Percentiles rank a stretch among this genome's conserved stretches.
These are phyloP conservation scores for Rhinella marina DNA, from an alignment of 2,797 vertebrate species.

Conservation along the genomic window DNA sequence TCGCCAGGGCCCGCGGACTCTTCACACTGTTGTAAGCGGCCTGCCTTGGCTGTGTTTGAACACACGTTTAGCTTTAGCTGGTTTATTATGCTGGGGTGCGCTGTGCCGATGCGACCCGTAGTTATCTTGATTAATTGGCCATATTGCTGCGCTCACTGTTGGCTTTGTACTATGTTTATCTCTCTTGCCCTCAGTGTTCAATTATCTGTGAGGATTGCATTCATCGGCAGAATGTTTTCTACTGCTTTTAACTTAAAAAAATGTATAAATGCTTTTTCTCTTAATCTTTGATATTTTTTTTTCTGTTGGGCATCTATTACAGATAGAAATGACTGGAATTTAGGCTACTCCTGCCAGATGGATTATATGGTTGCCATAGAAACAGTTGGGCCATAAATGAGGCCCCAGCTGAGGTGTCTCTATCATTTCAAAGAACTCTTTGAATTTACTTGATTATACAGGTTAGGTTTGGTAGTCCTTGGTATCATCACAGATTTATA, in stretches of 20 bases:
- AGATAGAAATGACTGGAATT: conserved; percentile 68
- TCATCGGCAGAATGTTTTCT: conserved; percentile 47
- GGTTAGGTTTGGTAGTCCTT: neutral
- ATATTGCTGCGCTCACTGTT: conserved; percentile 32
- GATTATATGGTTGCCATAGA: conserved; percentile 73
- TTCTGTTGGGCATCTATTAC: conserved; percentile 61
- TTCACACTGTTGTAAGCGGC: neutral
- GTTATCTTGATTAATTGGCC: conserved; percentile 51
- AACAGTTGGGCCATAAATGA: conserved; percentile 71
- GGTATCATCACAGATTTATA: neutral
- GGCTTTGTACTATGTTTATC: conserved; percentile 39
- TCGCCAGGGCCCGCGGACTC: neutral
- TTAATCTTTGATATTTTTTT: conserved; percentile 29
- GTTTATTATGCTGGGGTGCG: conserved; percentile 12
- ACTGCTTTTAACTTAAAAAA: conserved; percentile 38
- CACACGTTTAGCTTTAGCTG: neutral
- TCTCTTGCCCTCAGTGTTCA: conserved; percentile 53
- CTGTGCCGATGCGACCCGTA: neutral
- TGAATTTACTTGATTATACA: conserved; percentile 14
- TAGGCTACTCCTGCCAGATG: conserved; percentile 68
- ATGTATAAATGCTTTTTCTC: conserved; percentile 36
- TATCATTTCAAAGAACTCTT: conserved; percentile 68
- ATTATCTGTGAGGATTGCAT: conserved; percentile 38
- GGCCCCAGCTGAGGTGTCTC: conserved; percentile 69
- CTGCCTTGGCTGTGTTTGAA: neutral